A percentile compares a stretch with the other conserved stretches of the same genome.
phyloP scores from a whole-genome alignment of 2,888 invertebrate species.

The Nephrotoma appendiculata region DNA sequence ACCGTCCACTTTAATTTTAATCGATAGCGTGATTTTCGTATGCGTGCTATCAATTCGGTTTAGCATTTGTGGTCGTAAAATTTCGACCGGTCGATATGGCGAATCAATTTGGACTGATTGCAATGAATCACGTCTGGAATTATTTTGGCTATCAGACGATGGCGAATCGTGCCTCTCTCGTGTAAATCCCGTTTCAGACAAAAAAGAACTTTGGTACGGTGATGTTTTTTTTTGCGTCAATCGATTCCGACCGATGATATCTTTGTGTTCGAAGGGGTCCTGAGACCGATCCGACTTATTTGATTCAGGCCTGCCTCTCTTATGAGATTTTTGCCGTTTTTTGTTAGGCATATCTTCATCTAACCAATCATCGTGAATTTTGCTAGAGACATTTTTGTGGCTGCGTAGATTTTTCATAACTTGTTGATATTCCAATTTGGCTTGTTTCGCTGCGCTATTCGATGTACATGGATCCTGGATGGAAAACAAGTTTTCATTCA shows the following conservation, averaged over 20 bases:
- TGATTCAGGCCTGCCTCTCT: neutral
- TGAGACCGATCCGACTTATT: constrained; percentile 20
- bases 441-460: neutral
- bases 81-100: neutral
- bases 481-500: neutral
- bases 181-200: constrained; percentile 50
- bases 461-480: neutral
- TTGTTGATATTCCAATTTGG: constrained; percentile 4
- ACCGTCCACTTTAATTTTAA: constrained; percentile 54
- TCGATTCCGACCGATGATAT: constrained; percentile 6
- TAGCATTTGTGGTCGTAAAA: neutral
- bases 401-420: constrained; percentile 7
- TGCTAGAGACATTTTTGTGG: too few species aligned
- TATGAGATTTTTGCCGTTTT: constrained; percentile 23
- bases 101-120: neutral
- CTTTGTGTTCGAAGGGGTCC: constrained; percentile 33
- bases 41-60: neutral
- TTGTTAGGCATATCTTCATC: constrained; percentile 50
- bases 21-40: constrained; percentile 38
- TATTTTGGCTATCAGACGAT: constrained; percentile 18
- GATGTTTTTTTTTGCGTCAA: neutral
- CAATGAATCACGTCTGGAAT: neutral
- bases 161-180: constrained; percentile 32
- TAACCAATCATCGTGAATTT: too few species aligned
- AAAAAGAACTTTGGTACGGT: constrained; percentile 37